Base-by-base conservation (phyloP, 53 echinoderm and acorn worm genomes). In the Paelopatides confundens region DNA sequence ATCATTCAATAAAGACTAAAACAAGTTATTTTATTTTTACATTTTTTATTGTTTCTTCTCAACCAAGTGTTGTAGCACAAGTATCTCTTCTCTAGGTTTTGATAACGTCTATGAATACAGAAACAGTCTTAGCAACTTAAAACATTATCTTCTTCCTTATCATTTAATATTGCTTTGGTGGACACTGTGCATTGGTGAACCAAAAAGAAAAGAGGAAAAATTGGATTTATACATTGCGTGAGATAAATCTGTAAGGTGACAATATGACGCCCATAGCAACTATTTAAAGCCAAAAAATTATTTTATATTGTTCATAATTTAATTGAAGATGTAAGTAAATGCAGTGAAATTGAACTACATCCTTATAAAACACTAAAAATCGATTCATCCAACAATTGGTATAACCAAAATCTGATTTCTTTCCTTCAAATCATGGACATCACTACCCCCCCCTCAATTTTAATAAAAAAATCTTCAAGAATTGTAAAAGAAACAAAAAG, bases 111-210 rank as follows among this genome's bases (percentile, higher is more conserved):
- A 74, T 74, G 74, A 74, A 74, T 74, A 74, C 70, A 70, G 70
- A 70, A 34, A 70, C 74, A 74, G 74, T 29, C 43, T 40, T 74
- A 38, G 74, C 74, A 74, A 74, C 43, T n/a, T 74, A 74, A 74
- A 74, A 74, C 74, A 40, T 28, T 24, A 37, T 40, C 39, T 13
- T 46, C n/a, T 24, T 39, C 10, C 40, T 74, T 74, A 39, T 39
- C 46, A 35, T 40, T 67, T 35, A 74, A 74, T 74, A 74, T 74
- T 74, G 74, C 74, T 74, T 74, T 74, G 46, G 10, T 70, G 40
- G 74, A 74, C 15, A 74, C 74, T 74, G 74, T 74, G 74, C 74
- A 40, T 39, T 74, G 74, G 74, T 71, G 39, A 43, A 27, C 40
- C 5, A 17, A 43, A 47, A 4, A 39, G 39, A 71, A 46, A 11